Conservation (phyloP, 2,797 vertebrate species). For the Enteromius unitaeniatus region DNA sequence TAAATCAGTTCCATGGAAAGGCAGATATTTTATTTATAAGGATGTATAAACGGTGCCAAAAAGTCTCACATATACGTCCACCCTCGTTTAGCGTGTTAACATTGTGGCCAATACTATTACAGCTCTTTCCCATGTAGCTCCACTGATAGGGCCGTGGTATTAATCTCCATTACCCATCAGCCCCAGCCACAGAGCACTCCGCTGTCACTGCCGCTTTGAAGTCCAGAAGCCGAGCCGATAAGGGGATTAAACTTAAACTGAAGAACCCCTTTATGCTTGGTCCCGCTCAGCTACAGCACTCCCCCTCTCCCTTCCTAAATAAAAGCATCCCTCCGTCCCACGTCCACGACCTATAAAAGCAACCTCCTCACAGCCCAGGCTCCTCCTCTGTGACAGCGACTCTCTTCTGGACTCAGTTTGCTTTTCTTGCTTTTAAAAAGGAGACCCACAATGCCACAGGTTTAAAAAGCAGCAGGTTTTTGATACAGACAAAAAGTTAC, state of each 20-base stretch:
- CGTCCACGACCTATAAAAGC: constrained; percentile 21
- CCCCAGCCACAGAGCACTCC: constrained; percentile 39
- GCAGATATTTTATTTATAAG: background rate
- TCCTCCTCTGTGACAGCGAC: background rate
- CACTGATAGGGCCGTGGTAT: constrained; percentile 41
- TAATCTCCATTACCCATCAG: constrained; percentile 60
- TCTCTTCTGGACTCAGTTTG: background rate
- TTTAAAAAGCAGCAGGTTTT: background rate
- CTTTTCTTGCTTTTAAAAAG: constrained; percentile 32
- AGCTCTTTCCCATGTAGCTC: constrained; percentile 31
- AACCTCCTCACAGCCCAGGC: constrained; percentile 10
- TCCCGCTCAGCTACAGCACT: constrained; percentile 42
- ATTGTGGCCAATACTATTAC: constrained; percentile 56
- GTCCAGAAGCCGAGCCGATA: constrained; percentile 44
- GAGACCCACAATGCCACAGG: background rate
- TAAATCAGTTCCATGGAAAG: background rate
- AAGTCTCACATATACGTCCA: constrained; percentile 17
- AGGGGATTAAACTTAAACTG: constrained; percentile 58
- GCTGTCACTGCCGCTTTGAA: constrained; percentile 47
- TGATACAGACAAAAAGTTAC: background rate
- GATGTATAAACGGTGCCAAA: background rate
- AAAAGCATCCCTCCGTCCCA: constrained; percentile 18
- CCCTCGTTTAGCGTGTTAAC: constrained; percentile 44
- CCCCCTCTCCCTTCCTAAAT: constrained; percentile 36
- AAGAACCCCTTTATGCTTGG: constrained; percentile 48